Base-by-base conservation (phyloP, 2,797 vertebrate species). In the Otus scops region DNA sequence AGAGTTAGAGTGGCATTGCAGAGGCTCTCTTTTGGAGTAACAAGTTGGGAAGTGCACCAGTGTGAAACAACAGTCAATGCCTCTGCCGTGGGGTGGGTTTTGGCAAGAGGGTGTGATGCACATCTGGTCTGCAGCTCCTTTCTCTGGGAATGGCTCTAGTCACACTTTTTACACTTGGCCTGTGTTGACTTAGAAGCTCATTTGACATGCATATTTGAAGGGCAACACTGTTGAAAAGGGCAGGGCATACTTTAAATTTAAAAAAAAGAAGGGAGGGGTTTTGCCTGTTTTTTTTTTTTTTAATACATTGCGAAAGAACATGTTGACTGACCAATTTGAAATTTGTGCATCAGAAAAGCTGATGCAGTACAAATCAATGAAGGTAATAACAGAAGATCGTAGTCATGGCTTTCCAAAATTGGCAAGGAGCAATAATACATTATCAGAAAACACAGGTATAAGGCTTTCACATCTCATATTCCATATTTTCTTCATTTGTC, bases 101-200 rank as follows among this genome's bases (percentile, higher is more conserved):
- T 97, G 96, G 91, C 7, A 5, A 59, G 54, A 70, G 69, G 53
- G 11, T 39, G 56, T 56, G 23, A 69, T 9, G 57, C 86, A 88
- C 95, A 96, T 96, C 89, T 97, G 94, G 91, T 57, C 84, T 54
- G 67, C 77, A 88, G 86, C 51, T 78, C 78, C 85, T 23, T 85
- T 59, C 86, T 95, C 93, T 92, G 92, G 91, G 87, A 97, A 91
- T 21, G 5, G 27, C 28, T 76, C 34, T 60, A 59, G 85, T 77
- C 51, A 82, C 79, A 11, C 64, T 67, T 90, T 70, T 81, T 69
- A 41, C 54, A 8, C 36, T 92, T 56, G 39, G 53, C 43, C 59
- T 85, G 22, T 56, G 22, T 84, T 87, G 89, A 80, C 75, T 90
- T 95, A 76, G 88, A 91, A 95, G 71, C 73, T 71, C 54, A 50